These are phyloP conservation scores for Theretra japonica DNA, from an alignment of 2,888 invertebrate genomes.

Conservation along the genomic window DNA sequence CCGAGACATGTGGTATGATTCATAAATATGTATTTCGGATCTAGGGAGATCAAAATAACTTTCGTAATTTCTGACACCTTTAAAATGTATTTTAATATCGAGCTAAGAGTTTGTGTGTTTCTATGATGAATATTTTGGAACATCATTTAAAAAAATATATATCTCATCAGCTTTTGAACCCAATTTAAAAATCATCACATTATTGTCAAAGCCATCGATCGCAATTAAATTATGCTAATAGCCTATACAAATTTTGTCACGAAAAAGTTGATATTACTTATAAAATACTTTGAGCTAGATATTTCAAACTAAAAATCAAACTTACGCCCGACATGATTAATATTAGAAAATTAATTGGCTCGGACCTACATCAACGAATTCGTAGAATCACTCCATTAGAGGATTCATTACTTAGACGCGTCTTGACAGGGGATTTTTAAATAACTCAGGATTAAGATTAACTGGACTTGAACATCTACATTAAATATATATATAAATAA, in stretches of 20 bases:
- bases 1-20: no score
- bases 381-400: constrained; percentile 24
- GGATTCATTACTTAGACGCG: constrained; percentile 33
- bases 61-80: no score
- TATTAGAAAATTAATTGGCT: constrained; percentile 18
- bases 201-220: no score
- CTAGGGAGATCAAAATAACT: no score
- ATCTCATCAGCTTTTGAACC: no score
- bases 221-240: no score
- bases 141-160: no score
- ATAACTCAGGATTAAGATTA: constrained; percentile 6
- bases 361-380: constrained; percentile 25
- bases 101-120: no score
- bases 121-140: no score
- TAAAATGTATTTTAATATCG: no score
- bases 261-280: neutral
- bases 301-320: constrained; percentile 1
- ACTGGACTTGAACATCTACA: neutral
- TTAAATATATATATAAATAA: neutral
- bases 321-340: constrained; percentile 31
- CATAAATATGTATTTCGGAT: no score
- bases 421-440: constrained; percentile 17
- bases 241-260: neutral
- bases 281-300: neutral
- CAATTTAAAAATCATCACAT: no score